Evolutionary conservation across 2,113 vertebrate species (phyloP), one percentile per base, ranked within the genome.

Genomic region (Piaya cayana): DNA sequence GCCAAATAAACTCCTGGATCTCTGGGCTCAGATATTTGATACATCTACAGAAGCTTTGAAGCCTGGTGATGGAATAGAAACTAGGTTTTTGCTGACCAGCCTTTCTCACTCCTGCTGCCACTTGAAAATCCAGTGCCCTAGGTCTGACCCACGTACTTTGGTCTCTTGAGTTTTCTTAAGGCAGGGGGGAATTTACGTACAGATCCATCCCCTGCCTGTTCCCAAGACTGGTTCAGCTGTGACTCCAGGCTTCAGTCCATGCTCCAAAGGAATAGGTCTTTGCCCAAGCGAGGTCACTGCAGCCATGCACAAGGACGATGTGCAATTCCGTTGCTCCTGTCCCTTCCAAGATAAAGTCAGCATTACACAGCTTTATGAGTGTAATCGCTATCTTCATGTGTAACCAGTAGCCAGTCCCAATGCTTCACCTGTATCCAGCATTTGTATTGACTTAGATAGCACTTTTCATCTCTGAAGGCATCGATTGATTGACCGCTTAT

Each of bases 111-210:
- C 43, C n/a, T 47, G 5, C 37, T 82, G 30, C 37, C 42, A 58
- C 67, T 59, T 58, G 67, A 69, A 86, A 74, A 70, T 21, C 30
- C 15, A 5, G 22, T 56, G 82, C 71, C 25, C 30, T 49, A 27
- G n/a, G 5, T 62, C 70, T 80, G 58, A 39, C 27, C 58, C 18
- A 34, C 0, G 0, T 15, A 10, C 14, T 43, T 39, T 32, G 7
- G 26, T 36, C 14, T 63, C 7, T 37, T 3, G 0, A 15, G 5
- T 58, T 77, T 19, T 27, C 4, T 32, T 37, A 47, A 79, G 4
- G 22, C 11, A 15, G 13, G 3, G 5, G 12, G 8, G 3, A 29
- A 2, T 5, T 32, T n/a, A 19, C n/a, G 29, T 0, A 0, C 0
- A 2, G 60, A 86, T 70, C 42, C 26, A 42, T 34, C 13, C 37